Evolutionary conservation across 1,140 invertebrate genomes (phyloP).

Genomic region (Drosophila oshimai): DNA sequence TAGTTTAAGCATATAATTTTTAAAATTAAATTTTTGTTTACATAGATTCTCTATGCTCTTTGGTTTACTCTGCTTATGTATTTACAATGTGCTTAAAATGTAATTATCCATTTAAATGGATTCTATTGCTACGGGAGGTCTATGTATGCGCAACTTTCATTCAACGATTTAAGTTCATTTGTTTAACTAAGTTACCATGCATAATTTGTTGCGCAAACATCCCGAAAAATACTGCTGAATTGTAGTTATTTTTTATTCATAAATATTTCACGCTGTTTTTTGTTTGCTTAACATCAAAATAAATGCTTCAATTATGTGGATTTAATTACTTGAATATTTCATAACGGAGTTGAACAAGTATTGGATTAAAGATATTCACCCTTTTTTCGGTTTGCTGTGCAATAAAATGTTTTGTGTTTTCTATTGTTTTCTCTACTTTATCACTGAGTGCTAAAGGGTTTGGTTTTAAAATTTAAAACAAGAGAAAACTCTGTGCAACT

Average conservation of each 20-base stretch:
- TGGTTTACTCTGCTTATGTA: conserved; percentile 16
- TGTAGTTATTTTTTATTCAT: background rate
- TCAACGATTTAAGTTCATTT: conserved; percentile 16
- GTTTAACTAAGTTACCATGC: conserved; percentile 26
- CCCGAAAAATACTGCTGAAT: background rate
- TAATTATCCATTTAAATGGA: conserved; percentile 10
- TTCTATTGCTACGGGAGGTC: conserved; percentile 15
- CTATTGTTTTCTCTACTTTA: conserved; percentile 1
- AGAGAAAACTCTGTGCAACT: conserved; percentile 9
- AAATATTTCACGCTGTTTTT: background rate
- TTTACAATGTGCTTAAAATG: conserved; percentile 33
- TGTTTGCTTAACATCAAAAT: conserved; percentile 37
- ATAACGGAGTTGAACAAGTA: conserved; percentile 24
- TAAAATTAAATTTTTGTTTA: conserved; percentile 3
- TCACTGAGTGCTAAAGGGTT: conserved; percentile 24
- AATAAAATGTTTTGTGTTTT: background rate
- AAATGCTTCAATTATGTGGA: conserved; percentile 58
- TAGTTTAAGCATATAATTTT: conserved; percentile 18
- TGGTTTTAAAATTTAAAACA: conserved; percentile 6
- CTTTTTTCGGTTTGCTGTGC: background rate
- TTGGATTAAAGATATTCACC: conserved; percentile 24
- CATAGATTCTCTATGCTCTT: conserved; percentile 21
- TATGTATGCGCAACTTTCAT: conserved; percentile 4
- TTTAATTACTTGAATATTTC: conserved; percentile 39
- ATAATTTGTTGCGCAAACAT: conserved; percentile 21